Conservation (phyloP, 2,888 invertebrate genomes). For the Orgyia antiqua region DNA sequence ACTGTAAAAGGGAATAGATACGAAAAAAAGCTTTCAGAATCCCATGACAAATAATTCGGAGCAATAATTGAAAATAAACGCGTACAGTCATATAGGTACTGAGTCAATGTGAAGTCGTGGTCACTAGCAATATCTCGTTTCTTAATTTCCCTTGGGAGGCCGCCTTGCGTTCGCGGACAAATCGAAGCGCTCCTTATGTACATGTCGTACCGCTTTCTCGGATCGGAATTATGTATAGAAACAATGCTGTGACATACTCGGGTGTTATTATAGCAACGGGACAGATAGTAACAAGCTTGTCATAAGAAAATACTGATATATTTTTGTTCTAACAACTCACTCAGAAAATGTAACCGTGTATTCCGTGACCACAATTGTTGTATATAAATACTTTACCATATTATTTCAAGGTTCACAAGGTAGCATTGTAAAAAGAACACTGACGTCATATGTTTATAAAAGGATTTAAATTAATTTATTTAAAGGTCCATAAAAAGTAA, state of each 20-base stretch:
- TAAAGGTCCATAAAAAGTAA: too few relatives aligned
- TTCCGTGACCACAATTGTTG: too few relatives aligned
- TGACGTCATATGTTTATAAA: too few relatives aligned
- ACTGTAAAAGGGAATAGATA: slow-evolving; percentile 4
- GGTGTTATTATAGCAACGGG: slow-evolving; percentile 5
- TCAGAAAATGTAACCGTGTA: neutral
- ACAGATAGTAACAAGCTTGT: slow-evolving; percentile 2
- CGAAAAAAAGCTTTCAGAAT: slow-evolving; percentile 13
- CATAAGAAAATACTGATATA: slow-evolving; percentile 1
- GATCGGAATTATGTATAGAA: slow-evolving; percentile 49
- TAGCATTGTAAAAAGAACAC: too few relatives aligned
- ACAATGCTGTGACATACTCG: slow-evolving; percentile 31
- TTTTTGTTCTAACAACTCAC: neutral
- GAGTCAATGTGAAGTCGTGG: slow-evolving; percentile 46
- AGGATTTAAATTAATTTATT: too few relatives aligned
- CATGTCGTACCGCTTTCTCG: slow-evolving; percentile 45
- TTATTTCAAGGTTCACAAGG: too few relatives aligned
- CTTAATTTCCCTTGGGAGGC: slow-evolving; percentile 70
- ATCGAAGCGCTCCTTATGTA: slow-evolving; percentile 60
- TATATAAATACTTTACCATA: too few relatives aligned
- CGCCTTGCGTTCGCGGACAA: slow-evolving; percentile 55
- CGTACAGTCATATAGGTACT: slow-evolving; percentile 19
- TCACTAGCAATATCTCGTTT: slow-evolving; percentile 56
- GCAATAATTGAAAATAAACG: slow-evolving; percentile 32
- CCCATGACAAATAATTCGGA: slow-evolving; percentile 24